Evolutionary conservation across 1,140 invertebrate species (phyloP), one percentile per base, ranked within the genome.

Genomic region (Caenorhabditis elegans): DNA sequence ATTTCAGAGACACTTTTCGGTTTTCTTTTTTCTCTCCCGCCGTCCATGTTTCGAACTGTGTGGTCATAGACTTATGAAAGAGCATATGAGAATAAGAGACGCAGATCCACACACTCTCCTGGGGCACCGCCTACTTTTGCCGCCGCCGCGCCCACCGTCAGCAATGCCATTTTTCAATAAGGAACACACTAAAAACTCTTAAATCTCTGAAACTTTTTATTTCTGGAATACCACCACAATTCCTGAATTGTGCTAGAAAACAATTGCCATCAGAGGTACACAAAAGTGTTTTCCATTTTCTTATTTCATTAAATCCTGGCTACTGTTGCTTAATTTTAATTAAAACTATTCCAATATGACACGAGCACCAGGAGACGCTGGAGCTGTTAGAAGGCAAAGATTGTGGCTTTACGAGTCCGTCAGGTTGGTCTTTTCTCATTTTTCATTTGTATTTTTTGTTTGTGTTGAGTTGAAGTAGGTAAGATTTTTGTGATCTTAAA

Each of bases 401-500:
- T 70, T 70, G 60, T 70, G 60, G 60, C 60, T 70, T 22, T 70
- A 70, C 28, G 60, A 70, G 60, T 70, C 60, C 11, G 34, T 70
- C 60, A 70, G 60, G 60, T 70, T 70, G 34, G 60, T 70, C 6
- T 70, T 15, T 22, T 70, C 22, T 70, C 26, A 5, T 36, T 70
- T 10, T 70, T 60, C 15, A 5, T 43, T 43, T 43, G 6, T 43
- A 43, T 8, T 43, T 15, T 43, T n/a, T n/a, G n/a, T n/a, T n/a
- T n/a, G n/a, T n/a, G n/a, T n/a, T n/a, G n/a, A n/a, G n/a, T n/a
- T n/a, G n/a, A n/a, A n/a, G n/a, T n/a, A n/a, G n/a, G n/a, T n/a
- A n/a, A n/a, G n/a, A n/a, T n/a, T n/a, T n/a, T n/a, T n/a, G n/a
- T n/a, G n/a, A n/a, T n/a, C n/a, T n/a, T n/a, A n/a, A n/a, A n/a